phyloP scores from a whole-genome alignment of 2,113 vertebrate genomes.

The Phaethornis superciliosus region DNA sequence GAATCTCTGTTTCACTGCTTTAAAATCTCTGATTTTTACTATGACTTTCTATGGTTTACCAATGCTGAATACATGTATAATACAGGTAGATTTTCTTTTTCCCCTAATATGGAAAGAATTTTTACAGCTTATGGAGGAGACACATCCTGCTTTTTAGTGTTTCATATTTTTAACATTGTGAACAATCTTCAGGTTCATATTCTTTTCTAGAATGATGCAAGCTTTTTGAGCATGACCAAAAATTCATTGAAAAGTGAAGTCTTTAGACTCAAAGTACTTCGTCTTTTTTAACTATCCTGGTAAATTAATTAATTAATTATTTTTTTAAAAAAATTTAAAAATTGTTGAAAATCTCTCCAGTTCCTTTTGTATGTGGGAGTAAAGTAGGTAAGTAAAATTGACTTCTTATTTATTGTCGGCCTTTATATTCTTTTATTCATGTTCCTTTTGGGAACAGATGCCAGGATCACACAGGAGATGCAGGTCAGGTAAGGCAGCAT shows the following conservation, averaged over 20 bases:
- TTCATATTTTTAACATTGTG: neutral
- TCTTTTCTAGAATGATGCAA: neutral
- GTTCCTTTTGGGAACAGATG: neutral
- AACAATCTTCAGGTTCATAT: neutral
- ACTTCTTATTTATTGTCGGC: neutral
- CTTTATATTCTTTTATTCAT: neutral
- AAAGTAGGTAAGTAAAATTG: neutral
- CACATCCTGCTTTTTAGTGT: neutral
- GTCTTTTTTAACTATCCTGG: neutral
- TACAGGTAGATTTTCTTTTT: neutral
- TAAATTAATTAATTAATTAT: neutral
- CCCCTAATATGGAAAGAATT: neutral
- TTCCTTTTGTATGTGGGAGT: neutral
- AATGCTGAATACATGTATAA: neutral
- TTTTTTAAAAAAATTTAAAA: neutral
- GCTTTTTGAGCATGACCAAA: neutral
- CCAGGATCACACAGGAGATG: neutral
- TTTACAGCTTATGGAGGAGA: neutral
- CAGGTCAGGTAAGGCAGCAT: neutral
- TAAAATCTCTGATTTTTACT: neutral
- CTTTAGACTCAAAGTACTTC: neutral
- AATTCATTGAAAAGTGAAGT: neutral
- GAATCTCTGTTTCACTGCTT: neutral
- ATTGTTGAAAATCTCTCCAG: neutral
- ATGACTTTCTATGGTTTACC: neutral